Evolutionary conservation across 2,888 invertebrate genomes (phyloP).

Genomic region (Epinotia brunnichana): DNA sequence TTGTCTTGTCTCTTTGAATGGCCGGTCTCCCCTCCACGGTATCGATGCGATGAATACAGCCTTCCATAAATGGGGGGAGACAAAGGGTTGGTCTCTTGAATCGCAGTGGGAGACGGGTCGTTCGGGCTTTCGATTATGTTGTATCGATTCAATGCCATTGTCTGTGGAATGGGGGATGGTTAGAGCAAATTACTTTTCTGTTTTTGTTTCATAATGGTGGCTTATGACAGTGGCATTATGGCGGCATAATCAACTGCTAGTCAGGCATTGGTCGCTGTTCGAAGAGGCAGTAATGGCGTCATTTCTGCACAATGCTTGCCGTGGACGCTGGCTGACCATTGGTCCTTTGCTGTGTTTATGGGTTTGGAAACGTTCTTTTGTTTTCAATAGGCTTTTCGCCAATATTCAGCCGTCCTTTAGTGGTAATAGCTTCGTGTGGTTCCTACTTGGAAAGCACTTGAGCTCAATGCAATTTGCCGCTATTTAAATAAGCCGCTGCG

Average conservation of each 20-base stretch:
- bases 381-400: neutral
- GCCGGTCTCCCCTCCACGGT: slow-evolving; percentile 82
- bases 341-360: slow-evolving; percentile 11
- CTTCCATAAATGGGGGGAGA: slow-evolving; percentile 80
- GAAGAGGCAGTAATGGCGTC: slow-evolving; percentile 23
- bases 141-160: slow-evolving; percentile 81
- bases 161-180: slow-evolving; percentile 78
- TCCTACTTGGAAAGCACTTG: slow-evolving; percentile 12
- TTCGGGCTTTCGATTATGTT: slow-evolving; percentile 81
- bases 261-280: slow-evolving; percentile 14
- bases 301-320: slow-evolving; percentile 28
- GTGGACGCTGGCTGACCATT: slow-evolving; percentile 19
- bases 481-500: slow-evolving; percentile 3
- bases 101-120: slow-evolving; percentile 81
- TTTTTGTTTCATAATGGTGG: slow-evolving; percentile 64
- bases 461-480: slow-evolving; percentile 30
- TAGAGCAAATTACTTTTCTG: slow-evolving; percentile 82
- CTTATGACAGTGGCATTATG: slow-evolving; percentile 49
- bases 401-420: neutral
- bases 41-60: slow-evolving; percentile 73
- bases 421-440: slow-evolving; percentile 1
- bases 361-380: slow-evolving; percentile 24
- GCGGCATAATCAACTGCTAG: slow-evolving; percentile 39
- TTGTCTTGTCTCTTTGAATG: slow-evolving; percentile 83
- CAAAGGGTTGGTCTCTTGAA: slow-evolving; percentile 84